phyloP scores from a whole-genome alignment of 2,113 vertebrate species.

The Mormyrus iriodes region DNA sequence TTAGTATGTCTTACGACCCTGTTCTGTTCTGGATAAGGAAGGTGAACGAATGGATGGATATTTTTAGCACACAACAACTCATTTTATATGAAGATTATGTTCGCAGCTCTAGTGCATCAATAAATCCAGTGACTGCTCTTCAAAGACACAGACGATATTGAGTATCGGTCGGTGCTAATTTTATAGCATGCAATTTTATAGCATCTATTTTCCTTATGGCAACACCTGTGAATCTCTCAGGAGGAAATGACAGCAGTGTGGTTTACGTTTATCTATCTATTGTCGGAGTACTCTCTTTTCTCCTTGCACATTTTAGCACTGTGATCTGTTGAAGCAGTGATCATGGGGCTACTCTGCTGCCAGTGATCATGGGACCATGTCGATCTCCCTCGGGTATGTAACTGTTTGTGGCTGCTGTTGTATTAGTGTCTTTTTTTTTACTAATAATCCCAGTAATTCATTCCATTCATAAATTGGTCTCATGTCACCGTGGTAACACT shows the following conservation, averaged over 20 bases:
- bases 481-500: background rate
- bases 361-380: background rate
- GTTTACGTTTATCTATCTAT: background rate
- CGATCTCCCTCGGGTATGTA: background rate
- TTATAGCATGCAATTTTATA: background rate
- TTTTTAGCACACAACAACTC: background rate
- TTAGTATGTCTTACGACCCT: background rate
- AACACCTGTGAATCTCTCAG: background rate
- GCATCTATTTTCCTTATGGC: background rate
- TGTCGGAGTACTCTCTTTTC: background rate
- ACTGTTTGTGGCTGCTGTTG: background rate
- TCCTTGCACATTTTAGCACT: background rate
- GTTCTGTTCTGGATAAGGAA: background rate
- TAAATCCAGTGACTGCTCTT: background rate
- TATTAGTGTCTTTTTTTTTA: background rate
- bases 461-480: background rate
- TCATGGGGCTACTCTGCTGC: background rate
- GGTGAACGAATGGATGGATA: background rate
- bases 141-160: background rate
- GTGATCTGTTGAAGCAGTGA: background rate
- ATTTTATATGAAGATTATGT: constrained; percentile 10
- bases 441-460: background rate
- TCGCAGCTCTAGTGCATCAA: background rate
- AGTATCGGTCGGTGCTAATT: background rate
- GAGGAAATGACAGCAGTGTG: background rate